These are phyloP conservation scores for Drymodes brunneopygia DNA, from an alignment of 2,113 vertebrate species.

Conservation along the genomic window DNA sequence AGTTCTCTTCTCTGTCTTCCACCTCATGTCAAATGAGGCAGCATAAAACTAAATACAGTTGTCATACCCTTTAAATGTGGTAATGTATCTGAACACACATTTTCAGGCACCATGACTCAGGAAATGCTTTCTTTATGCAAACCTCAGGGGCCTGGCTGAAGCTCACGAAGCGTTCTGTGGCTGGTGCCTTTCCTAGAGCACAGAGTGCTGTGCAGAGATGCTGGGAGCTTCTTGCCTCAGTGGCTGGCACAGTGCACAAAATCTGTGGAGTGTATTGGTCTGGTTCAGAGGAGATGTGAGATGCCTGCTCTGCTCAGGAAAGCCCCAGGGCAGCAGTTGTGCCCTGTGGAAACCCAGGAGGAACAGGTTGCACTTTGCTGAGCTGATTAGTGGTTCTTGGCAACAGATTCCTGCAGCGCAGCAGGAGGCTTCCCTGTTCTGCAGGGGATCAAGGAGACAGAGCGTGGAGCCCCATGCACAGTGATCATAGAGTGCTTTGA, in stretches of 20 bases:
- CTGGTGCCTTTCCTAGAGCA: background rate
- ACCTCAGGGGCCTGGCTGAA: fast-evolving
- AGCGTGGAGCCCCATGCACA: fast-evolving
- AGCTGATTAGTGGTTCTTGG: background rate
- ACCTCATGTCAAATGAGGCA: background rate
- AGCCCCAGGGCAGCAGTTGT: background rate
- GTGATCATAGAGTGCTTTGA: background rate
- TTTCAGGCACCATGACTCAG: background rate
- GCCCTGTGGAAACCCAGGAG: background rate
- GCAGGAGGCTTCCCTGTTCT: background rate
- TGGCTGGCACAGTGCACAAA: background rate
- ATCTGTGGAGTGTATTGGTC: fast-evolving
- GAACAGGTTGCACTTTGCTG: background rate
- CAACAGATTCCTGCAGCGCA: background rate
- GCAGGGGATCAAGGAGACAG: fast-evolving
- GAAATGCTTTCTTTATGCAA: background rate
- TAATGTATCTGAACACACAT: background rate
- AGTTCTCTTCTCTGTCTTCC: background rate
- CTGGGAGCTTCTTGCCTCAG: background rate
- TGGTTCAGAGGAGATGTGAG: background rate
- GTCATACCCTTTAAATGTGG: background rate
- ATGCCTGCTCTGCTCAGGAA: background rate
- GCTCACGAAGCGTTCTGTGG: fast-evolving
- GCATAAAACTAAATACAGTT: background rate
- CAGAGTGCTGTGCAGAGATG: too few species aligned